A percentile compares a stretch with the other conserved stretches of the same genome.
These are phyloP conservation scores for Miniopterus natalensis DNA, from an alignment of 2,113 vertebrate genomes.

Conservation along the genomic window DNA sequence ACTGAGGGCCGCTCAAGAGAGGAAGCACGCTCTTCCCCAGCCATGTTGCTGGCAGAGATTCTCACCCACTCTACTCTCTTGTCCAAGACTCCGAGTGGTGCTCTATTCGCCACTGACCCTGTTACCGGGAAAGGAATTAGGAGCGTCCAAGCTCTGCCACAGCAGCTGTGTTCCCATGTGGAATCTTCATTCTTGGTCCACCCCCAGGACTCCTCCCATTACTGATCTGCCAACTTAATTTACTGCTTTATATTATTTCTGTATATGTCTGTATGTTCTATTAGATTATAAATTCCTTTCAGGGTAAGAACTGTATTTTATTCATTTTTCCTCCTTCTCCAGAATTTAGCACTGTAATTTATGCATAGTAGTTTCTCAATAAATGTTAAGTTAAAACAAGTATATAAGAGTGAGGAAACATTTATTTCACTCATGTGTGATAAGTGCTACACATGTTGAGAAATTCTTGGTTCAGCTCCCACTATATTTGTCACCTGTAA, in stretches of 20 bases:
- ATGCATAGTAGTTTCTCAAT: background rate
- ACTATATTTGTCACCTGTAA: background rate
- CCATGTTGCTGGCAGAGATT: background rate
- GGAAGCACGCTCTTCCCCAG: background rate
- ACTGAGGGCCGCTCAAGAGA: background rate
- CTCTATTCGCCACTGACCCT: background rate
- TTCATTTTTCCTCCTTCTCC: background rate
- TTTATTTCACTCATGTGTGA: background rate
- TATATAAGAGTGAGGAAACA: background rate
- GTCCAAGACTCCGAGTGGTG: background rate
- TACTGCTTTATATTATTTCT: background rate
- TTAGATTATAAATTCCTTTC: background rate
- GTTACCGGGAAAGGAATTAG: background rate
- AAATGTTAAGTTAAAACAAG: background rate
- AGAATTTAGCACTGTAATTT: constrained; percentile 11
- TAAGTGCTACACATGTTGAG: background rate
- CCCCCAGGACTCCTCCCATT: background rate
- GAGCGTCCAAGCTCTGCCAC: background rate
- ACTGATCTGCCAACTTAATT: background rate
- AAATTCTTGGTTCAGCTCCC: background rate
- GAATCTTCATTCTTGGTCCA: background rate
- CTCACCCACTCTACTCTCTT: background rate
- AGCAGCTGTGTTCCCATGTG: background rate
- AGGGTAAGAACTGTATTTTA: background rate
- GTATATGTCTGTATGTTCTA: background rate